phyloP scores from a whole-genome alignment of 1,140 invertebrate genomes.

The Alviniconcha marisindica region DNA sequence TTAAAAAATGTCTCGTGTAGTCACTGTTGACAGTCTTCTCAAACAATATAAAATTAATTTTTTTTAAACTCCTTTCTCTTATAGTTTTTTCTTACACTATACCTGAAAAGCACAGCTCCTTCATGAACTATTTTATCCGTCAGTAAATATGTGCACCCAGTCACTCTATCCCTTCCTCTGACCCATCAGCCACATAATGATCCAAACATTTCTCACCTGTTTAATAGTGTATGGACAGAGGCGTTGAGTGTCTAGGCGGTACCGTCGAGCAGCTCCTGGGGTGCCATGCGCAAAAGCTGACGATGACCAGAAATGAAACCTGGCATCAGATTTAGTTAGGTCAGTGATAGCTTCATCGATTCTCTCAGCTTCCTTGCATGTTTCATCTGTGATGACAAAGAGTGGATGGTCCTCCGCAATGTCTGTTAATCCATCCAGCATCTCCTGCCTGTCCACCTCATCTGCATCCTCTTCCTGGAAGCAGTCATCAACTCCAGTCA shows the following conservation, averaged over 20 bases:
- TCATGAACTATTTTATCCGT: too few species aligned
- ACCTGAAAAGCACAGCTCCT: too few species aligned
- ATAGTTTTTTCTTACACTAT: too few species aligned
- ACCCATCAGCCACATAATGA: too few species aligned
- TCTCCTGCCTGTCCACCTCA: background rate
- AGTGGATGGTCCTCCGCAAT: background rate
- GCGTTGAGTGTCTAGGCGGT: background rate
- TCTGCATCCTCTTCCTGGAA: conserved; percentile 16
- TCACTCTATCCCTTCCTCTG: background rate
- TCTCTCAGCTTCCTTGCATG: conserved; percentile 7
- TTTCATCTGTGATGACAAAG: conserved; percentile 28
- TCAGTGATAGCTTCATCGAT: background rate
- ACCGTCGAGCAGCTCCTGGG: background rate
- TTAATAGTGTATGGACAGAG: background rate
- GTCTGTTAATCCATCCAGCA: background rate
- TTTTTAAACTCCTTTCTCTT: too few species aligned
- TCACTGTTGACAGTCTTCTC: too few species aligned
- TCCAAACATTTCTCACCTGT: background rate
- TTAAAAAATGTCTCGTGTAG: too few species aligned
- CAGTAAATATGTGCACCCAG: background rate
- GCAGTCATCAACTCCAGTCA: too few species aligned
- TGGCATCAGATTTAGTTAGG: background rate
- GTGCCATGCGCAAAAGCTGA: conserved; percentile 15
- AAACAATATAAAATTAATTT: too few species aligned
- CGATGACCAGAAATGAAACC: conserved; percentile 23